Evolutionary conservation across 1,140 invertebrate genomes (phyloP).

Genomic region (Teleogryllus occipitalis): DNA sequence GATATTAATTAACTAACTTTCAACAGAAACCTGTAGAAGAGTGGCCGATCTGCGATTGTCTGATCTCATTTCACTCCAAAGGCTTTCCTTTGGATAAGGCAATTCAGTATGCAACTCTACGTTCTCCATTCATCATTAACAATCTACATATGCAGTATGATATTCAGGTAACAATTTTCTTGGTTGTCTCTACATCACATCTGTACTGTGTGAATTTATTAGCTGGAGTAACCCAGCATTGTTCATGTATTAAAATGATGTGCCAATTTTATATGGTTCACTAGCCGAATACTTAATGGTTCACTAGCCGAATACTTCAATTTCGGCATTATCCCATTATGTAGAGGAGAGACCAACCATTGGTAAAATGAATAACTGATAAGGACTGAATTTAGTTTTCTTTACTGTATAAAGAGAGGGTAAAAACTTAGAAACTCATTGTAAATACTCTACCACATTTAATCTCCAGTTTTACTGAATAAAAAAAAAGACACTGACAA

Average conservation of each 20-base stretch:
- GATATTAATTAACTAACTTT: constrained; percentile 38
- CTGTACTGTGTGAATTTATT: background rate
- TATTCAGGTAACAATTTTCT: constrained; percentile 57
- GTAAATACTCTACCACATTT: no score
- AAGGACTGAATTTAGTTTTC: no score
- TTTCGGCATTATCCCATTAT: no score
- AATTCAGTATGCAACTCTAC: constrained; percentile 88
- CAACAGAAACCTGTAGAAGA: constrained; percentile 85
- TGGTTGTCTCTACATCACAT: background rate
- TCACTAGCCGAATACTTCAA: no score
- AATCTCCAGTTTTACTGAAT: no score
- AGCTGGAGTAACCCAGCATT: background rate
- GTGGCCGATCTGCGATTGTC: constrained; percentile 95
- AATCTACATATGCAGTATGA: constrained; percentile 98
- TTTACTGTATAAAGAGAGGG: no score
- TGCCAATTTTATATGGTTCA: no score
- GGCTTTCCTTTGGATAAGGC: constrained; percentile 96
- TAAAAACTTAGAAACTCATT: no score
- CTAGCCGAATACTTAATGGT: no score
- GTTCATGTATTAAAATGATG: background rate
- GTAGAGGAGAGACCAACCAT: no score
- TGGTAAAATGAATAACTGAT: no score
- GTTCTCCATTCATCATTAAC: constrained; percentile 96
- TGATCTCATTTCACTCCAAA: constrained; percentile 98
- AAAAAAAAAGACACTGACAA: no score